Evolutionary conservation across 2,888 invertebrate genomes (phyloP).

Genomic region (Scelioninae gen. 1): DNA sequence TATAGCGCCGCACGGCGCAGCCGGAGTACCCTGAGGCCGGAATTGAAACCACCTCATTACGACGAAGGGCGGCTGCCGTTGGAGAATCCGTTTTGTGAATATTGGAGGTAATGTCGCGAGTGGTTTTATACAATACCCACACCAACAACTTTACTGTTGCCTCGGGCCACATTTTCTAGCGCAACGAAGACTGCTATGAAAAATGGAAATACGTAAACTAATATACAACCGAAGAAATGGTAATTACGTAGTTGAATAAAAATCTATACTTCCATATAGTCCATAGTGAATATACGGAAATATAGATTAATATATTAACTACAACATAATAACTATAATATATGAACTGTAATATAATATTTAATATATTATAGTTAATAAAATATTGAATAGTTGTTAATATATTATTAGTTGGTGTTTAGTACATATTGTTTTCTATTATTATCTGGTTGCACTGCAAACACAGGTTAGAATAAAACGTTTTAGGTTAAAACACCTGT

Average conservation of each 20-base stretch:
- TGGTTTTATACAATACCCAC: slow-evolving; percentile 82
- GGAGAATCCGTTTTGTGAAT: slow-evolving; percentile 84
- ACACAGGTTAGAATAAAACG: no score
- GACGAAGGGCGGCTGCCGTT: slow-evolving; percentile 75
- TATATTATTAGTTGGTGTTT: no score
- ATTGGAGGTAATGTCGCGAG: slow-evolving; percentile 84
- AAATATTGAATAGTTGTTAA: no score
- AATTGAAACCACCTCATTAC: slow-evolving; percentile 85
- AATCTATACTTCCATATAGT: neutral
- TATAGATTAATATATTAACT: no score
- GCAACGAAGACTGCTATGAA: slow-evolving; percentile 80
- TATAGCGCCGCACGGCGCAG: slow-evolving; percentile 72
- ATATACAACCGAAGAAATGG: slow-evolving; percentile 38
- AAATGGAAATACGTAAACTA: slow-evolving; percentile 81
- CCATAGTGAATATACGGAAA: no score
- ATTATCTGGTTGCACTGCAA: no score
- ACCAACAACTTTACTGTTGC: slow-evolving; percentile 74
- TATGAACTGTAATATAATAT: no score
- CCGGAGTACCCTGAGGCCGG: slow-evolving; percentile 81
- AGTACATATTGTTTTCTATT: no score
- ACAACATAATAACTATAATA: no score
- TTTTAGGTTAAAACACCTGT: no score
- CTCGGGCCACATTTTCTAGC: slow-evolving; percentile 74
- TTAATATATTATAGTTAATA: no score
- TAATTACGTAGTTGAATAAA: slow-evolving; percentile 27